Evolutionary conservation across 2,113 vertebrate genomes (phyloP).

Genomic region (Gasterosteus nipponicus): DNA sequence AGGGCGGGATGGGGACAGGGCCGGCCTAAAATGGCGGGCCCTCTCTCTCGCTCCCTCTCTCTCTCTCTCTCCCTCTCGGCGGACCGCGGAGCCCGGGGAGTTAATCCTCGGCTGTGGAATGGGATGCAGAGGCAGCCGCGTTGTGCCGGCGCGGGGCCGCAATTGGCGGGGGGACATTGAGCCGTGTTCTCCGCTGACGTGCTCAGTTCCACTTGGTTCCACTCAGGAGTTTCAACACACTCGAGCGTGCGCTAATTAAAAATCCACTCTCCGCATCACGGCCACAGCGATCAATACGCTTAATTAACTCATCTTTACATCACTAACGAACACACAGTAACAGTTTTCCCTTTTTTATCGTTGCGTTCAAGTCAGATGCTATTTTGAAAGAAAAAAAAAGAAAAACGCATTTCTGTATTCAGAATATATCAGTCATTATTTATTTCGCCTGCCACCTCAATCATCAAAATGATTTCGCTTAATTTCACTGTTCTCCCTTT

Average conservation of each 20-base stretch:
- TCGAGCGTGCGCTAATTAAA: conserved; percentile 81
- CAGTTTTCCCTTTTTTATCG: background rate
- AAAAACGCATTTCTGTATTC: background rate
- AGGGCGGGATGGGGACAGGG: conserved; percentile 27
- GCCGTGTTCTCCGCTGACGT: conserved; percentile 44
- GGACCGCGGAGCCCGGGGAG: conserved; percentile 28
- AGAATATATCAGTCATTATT: background rate
- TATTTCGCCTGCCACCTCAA: background rate
- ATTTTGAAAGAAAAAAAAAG: background rate
- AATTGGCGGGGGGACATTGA: conserved; percentile 19
- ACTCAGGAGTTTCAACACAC: conserved; percentile 77
- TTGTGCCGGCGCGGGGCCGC: conserved; percentile 2
- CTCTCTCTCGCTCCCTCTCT: conserved; percentile 9
- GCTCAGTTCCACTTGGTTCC: conserved; percentile 79
- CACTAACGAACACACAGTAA: conserved; percentile 35
- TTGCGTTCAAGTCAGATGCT: background rate
- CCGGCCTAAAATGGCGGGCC: conserved; percentile 58
- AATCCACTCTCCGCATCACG: conserved; percentile 73
- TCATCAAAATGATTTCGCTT: conserved; percentile 32
- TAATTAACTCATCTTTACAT: conserved; percentile 81
- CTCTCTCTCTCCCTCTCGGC: conserved; percentile 13
- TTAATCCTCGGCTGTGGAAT: conserved; percentile 47
- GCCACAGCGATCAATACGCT: conserved; percentile 73
- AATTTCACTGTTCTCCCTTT: conserved; percentile 26
- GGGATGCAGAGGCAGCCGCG: conserved; percentile 1